phyloP scores from a whole-genome alignment of 2,888 invertebrate species.

The Orchesella flavescens region DNA sequence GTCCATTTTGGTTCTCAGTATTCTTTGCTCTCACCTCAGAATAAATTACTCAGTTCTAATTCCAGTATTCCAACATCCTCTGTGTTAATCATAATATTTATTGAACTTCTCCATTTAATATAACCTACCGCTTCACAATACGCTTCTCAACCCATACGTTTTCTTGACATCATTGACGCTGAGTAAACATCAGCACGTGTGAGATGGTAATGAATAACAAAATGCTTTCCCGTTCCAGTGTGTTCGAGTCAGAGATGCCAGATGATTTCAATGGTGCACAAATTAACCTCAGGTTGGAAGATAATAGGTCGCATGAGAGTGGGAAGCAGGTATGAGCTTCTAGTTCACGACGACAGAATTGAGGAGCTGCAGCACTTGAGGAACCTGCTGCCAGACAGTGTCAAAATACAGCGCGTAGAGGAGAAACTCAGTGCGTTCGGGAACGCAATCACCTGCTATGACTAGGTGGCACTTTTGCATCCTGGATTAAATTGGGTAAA shows the following conservation, averaged over 20 bases:
- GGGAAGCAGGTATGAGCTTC: constrained; percentile 92
- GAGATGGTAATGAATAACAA: no score
- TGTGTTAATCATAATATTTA: no score
- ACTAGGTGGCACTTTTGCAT: constrained; percentile 99
- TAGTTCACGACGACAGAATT: constrained; percentile 88
- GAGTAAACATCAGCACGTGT: no score
- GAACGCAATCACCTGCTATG: constrained; percentile 98
- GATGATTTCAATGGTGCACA: constrained; percentile 97
- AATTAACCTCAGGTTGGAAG: constrained; percentile 93
- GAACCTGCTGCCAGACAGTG: constrained; percentile 93
- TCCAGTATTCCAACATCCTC: no score
- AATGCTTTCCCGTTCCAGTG: constrained; percentile 78
- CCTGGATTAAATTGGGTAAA: constrained; percentile 95
- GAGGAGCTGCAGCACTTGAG: constrained; percentile 84
- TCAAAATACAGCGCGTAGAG: constrained; percentile 94
- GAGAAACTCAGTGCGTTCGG: constrained; percentile 98
- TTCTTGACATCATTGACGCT: no score
- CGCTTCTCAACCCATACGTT: no score
- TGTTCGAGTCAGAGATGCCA: constrained; percentile 95
- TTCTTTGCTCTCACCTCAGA: no score
- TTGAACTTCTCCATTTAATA: no score
- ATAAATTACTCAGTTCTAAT: no score
- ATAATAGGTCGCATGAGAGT: constrained; percentile 95
- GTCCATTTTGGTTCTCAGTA: no score
- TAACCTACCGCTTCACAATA: no score